Evolutionary conservation across 2,113 vertebrate genomes (phyloP).

Genomic region (Gallinago media): DNA sequence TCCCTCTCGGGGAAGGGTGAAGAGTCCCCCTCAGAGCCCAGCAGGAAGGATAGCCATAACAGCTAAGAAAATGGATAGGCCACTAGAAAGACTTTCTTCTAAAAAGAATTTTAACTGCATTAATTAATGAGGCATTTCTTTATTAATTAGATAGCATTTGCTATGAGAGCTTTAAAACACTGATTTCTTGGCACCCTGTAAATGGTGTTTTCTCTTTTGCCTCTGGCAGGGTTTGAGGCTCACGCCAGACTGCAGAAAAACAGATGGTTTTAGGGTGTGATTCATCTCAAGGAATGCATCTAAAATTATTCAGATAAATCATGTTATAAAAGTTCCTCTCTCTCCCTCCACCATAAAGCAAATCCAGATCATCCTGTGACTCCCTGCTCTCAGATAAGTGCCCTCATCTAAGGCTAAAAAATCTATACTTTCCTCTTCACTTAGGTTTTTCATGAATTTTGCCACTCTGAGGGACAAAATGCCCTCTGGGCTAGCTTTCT

Average conservation of each 20-base stretch:
- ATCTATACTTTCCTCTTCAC: not conserved
- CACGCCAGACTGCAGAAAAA: not conserved
- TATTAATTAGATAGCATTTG: not conserved
- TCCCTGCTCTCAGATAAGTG: not conserved
- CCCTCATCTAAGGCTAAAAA: not conserved
- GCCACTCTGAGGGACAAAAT: not conserved
- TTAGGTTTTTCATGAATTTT: not conserved
- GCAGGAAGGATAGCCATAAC: not conserved
- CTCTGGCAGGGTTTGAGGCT: not conserved
- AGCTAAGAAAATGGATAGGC: not conserved
- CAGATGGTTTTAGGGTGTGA: not conserved
- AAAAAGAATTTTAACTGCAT: not conserved
- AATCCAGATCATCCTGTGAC: not conserved
- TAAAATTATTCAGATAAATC: conserved; percentile 43
- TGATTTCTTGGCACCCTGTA: not conserved
- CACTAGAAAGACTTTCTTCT: not conserved
- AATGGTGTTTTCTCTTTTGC: not conserved
- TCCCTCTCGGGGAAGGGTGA: not conserved
- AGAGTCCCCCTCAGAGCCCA: not conserved
- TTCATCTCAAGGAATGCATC: not conserved
- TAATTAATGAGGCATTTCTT: not conserved
- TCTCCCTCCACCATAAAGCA: not conserved
- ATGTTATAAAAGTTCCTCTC: not conserved
- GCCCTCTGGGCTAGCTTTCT: not conserved
- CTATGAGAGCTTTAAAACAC: not conserved